Percentiles rank a stretch among this genome's conserved stretches.
Conservation (phyloP, 2,888 invertebrate species). For the Nyleta sp. region DNA sequence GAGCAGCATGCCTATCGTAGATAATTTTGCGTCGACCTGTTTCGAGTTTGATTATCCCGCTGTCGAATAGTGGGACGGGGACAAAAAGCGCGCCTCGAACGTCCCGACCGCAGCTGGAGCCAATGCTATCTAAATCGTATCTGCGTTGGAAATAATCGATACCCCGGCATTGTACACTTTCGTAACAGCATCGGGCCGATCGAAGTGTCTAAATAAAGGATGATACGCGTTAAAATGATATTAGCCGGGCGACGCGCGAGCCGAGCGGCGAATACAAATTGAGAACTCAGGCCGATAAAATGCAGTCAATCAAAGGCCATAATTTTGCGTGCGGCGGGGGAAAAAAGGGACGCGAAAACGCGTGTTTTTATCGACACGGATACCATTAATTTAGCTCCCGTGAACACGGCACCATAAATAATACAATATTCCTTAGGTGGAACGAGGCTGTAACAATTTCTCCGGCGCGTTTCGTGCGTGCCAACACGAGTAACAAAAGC, state of each 20-base stretch:
- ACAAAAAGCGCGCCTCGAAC: too few relatives aligned
- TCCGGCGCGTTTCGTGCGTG: constrained; percentile 44
- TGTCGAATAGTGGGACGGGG: too few relatives aligned
- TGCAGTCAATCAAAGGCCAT: constrained; percentile 52
- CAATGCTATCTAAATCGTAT: constrained; percentile 13
- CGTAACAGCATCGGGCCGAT: neutral
- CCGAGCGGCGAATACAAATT: constrained; percentile 25
- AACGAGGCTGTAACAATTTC: constrained; percentile 52
- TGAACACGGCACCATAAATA: constrained; percentile 55
- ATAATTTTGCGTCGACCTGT: too few relatives aligned
- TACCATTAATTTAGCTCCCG: constrained; percentile 58
- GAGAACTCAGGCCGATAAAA: constrained; percentile 45
- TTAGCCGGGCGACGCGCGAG: neutral
- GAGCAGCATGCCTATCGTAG: too few relatives aligned
- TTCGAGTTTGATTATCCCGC: too few relatives aligned
- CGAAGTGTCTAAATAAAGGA: constrained; percentile 38
- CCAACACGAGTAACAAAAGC: constrained; percentile 53
- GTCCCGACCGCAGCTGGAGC: too few relatives aligned
- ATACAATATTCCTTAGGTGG: constrained; percentile 51
- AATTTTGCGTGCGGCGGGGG: constrained; percentile 30
- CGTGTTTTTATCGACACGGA: constrained; percentile 50
- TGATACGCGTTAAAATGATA: constrained; percentile 34
- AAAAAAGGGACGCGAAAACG: constrained; percentile 38
- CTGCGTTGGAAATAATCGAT: constrained; percentile 28
- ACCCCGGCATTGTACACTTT: neutral